These are phyloP conservation scores for Girardia tigrina DNA, from an alignment of 2,888 invertebrate species.

Conservation along the genomic window DNA sequence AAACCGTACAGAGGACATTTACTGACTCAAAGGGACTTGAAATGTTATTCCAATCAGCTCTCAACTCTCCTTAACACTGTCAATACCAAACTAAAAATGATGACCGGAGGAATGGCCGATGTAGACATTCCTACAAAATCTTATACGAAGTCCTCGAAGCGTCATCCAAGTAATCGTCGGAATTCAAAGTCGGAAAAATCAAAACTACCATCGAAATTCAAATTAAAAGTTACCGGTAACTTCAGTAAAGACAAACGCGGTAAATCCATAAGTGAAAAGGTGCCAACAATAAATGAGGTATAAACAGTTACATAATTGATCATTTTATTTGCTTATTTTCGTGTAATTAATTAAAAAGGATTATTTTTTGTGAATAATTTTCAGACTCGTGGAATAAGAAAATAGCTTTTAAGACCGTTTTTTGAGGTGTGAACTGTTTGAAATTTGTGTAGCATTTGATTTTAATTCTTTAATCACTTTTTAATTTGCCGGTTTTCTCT, in stretches of 20 bases:
- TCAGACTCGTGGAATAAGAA: neutral
- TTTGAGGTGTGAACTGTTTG: neutral
- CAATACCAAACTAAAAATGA: neutral
- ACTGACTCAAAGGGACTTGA: neutral
- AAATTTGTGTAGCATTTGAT: neutral
- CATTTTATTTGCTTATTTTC: no score
- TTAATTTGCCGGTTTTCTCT: neutral
- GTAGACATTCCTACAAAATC: neutral
- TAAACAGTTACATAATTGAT: no score
- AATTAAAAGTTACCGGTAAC: neutral
- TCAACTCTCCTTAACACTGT: neutral
- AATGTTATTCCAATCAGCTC: constrained; percentile 4
- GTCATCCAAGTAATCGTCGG: neutral
- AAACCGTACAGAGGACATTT: neutral
- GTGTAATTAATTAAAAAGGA: no score
- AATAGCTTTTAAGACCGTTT: neutral
- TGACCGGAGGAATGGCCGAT: neutral
- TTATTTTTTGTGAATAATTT: neutral
- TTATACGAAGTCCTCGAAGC: neutral
- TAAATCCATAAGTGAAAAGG: neutral
- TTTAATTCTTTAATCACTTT: neutral
- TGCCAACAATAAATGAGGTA: neutral
- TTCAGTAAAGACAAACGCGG: neutral
- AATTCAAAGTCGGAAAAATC: neutral
- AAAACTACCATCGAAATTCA: neutral